Evolutionary conservation across 2,797 vertebrate species (phyloP), one percentile per base, ranked within the genome.

Genomic region (Xenentodon cancila): DNA sequence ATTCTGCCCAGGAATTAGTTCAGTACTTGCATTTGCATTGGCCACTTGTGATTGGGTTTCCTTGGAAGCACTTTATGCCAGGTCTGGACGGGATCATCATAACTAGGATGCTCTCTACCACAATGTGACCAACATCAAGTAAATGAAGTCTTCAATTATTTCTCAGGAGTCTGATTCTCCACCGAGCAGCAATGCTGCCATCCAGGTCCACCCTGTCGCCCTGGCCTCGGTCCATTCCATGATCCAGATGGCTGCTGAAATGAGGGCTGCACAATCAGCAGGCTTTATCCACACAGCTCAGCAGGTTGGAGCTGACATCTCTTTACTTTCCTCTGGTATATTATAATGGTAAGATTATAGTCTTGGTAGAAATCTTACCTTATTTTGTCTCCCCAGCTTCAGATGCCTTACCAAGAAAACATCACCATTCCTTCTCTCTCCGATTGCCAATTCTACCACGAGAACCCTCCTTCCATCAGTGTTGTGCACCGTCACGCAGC

Each of bases 381-480:
- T 13, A 37, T n/a, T 13, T 57, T 9, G 11, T 7, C 5, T 37
- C 20, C n/a, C n/a, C 69, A 92, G 92, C 82, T 88, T 48, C 88
- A 86, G 45, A 86, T 79, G 73, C 85, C 69, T n/a, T 77, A 87
- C 53, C 85, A 90, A 5, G 76, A 84, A 9, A 85, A 79, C 18
- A 42, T 92, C 1, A 73, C 83, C 8, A 77, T 93, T 21, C 70
- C 82, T 6, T 55, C 88, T 0, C 72, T 93, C 48, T 84, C 89
- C n/a, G 83, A 91, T 68, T 93, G 92, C 77, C 90, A 89, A 44
- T 90, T 93, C 58, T 92, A 88, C 66, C 80, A 89, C 0, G 91
- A 94, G 53, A 92, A 88, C 45, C 75, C 79, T 17, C 77, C 86
- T 0, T 81, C 88, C 6, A 72, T 94, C 85, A 85, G 84, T 62